phyloP scores from a whole-genome alignment of 2,888 invertebrate species.

The Nymphalis urticae region DNA sequence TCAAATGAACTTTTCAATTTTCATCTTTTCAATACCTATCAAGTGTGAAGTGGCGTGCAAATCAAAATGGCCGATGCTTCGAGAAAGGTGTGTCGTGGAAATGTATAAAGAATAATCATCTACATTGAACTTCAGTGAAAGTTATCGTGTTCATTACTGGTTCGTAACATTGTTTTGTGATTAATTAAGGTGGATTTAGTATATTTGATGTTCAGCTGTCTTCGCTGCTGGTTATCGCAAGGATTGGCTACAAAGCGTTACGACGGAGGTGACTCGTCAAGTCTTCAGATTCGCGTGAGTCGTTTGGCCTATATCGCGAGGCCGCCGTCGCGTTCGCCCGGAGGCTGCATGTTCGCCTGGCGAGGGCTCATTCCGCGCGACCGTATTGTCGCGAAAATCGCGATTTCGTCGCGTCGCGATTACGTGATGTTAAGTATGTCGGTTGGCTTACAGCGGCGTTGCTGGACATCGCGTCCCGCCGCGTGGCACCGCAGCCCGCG shows the following conservation, averaged over 20 bases:
- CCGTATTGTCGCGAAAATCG: constrained; percentile 52
- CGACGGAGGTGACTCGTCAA: constrained; percentile 47
- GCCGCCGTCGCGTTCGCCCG: constrained; percentile 72
- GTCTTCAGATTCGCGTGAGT: constrained; percentile 34
- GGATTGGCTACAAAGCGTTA: constrained; percentile 44
- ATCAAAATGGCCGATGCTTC: constrained; percentile 77
- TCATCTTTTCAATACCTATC: too few relatives aligned
- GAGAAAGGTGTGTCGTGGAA: constrained; percentile 75
- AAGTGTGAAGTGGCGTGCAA: constrained; percentile 40
- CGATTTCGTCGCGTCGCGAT: constrained; percentile 64
- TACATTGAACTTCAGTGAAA: constrained; percentile 76
- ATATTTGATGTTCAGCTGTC: constrained; percentile 68
- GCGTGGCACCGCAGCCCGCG: constrained; percentile 64
- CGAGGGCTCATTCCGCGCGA: constrained; percentile 67
- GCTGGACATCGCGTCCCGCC: constrained; percentile 71
- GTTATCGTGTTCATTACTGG: constrained; percentile 77
- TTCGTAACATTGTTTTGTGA: constrained; percentile 81
- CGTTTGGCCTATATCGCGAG: constrained; percentile 70
- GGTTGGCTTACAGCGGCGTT: constrained; percentile 75
- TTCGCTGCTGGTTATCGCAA: constrained; percentile 43
- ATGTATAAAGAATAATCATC: constrained; percentile 61
- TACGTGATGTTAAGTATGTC: constrained; percentile 71
- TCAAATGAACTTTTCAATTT: constrained; percentile 14
- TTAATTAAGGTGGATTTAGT: constrained; percentile 76
- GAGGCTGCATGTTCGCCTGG: constrained; percentile 73